phyloP scores from a whole-genome alignment of 2,888 invertebrate species.

The Orthosia gracilis region DNA sequence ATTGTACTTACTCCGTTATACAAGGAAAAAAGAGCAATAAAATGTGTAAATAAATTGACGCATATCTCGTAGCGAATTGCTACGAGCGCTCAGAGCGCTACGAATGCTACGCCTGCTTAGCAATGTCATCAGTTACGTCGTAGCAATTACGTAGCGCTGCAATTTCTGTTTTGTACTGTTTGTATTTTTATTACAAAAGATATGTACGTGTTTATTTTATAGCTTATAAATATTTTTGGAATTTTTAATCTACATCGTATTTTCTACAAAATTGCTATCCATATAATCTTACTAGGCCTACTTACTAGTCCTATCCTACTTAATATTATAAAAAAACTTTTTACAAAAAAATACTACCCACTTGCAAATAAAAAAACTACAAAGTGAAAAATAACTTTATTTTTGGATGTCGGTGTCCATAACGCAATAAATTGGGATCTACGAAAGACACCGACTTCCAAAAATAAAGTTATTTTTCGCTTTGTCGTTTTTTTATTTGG shows the following conservation, averaged over 20 bases:
- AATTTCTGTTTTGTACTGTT: slow-evolving; percentile 5
- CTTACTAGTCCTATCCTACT: no score
- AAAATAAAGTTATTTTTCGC: no score
- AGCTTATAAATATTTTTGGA: background rate
- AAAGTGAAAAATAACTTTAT: no score
- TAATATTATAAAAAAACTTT: no score
- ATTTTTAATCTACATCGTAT: background rate
- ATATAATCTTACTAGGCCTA: no score
- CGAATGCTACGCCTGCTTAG: slow-evolving; percentile 47
- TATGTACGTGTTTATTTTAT: slow-evolving; percentile 2
- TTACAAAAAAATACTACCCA: no score
- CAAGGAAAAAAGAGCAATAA: slow-evolving; percentile 10
- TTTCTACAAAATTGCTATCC: no score
- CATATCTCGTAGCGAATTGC: slow-evolving; percentile 30
- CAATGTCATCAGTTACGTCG: slow-evolving; percentile 42
- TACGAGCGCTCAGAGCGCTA: slow-evolving; percentile 44
- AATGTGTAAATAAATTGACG: slow-evolving; percentile 38
- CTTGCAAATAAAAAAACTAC: no score
- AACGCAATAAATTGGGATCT: no score
- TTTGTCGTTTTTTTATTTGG: no score
- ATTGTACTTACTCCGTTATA: background rate
- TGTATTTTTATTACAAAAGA: slow-evolving; percentile 2
- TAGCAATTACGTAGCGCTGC: slow-evolving; percentile 33
- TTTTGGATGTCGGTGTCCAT: no score
- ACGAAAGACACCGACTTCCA: no score